These are phyloP conservation scores for Microvelia longipes DNA, from an alignment of 1,140 invertebrate species.

Conservation along the genomic window DNA sequence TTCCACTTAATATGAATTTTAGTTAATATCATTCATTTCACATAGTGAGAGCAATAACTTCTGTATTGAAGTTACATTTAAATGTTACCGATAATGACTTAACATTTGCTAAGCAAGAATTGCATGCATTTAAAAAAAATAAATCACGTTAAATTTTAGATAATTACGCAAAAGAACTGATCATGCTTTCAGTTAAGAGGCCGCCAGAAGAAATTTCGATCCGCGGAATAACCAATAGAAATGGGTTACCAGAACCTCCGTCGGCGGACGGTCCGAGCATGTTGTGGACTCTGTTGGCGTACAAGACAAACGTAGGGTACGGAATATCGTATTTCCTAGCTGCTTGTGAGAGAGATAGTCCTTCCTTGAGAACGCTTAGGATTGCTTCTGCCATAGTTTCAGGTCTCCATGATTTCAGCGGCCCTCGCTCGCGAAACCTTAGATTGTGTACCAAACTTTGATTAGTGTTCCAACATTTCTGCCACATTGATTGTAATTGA, in stretches of 20 bases:
- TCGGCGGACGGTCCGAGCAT: constrained; percentile 80
- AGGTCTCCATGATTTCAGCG: constrained; percentile 78
- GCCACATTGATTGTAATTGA: constrained; percentile 84
- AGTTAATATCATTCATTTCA: no score
- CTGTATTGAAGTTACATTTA: no score
- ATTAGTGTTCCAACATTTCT: constrained; percentile 84
- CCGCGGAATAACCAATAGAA: not conserved
- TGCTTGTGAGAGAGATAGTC: constrained; percentile 72
- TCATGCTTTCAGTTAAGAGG: no score
- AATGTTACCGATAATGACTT: no score
- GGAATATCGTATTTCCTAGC: constrained; percentile 85
- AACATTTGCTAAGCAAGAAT: no score
- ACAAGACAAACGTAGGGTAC: constrained; percentile 85
- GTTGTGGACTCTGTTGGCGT: constrained; percentile 82
- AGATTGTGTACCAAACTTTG: constrained; percentile 73
- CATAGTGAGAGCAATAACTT: no score
- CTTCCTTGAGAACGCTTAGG: constrained; percentile 76
- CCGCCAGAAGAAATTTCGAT: no score
- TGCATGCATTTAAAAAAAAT: no score
- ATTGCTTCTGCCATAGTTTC: constrained; percentile 89
- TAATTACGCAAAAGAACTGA: no score
- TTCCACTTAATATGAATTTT: no score
- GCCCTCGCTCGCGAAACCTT: constrained; percentile 76
- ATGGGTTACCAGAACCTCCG: constrained; percentile 54
- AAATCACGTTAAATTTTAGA: no score